Evolutionary conservation across 2,113 vertebrate genomes (phyloP).

Genomic region (Uria aalge): DNA sequence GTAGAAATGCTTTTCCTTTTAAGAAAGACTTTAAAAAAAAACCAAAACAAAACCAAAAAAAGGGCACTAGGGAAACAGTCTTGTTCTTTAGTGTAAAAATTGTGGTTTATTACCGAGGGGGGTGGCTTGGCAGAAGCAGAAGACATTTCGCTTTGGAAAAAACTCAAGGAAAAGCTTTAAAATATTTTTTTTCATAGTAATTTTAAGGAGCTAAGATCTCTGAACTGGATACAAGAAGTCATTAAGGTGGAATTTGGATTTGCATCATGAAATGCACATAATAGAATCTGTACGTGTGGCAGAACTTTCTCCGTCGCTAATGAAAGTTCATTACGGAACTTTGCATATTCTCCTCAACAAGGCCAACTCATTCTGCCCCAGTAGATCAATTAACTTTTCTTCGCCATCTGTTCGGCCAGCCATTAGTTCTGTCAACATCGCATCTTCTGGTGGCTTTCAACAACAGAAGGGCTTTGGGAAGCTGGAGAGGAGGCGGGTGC

Average conservation of each 20-base stretch:
- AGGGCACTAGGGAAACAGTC: neutral
- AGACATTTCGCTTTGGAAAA: neutral
- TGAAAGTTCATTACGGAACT: constrained; percentile 33
- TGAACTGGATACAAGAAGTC: neutral
- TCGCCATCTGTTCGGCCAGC: constrained; percentile 63
- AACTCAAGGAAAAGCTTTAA: neutral
- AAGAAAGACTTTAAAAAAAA: neutral
- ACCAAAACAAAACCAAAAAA: neutral
- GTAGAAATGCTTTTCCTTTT: neutral
- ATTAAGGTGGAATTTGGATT: neutral
- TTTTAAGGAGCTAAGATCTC: neutral
- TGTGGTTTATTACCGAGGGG: neutral
- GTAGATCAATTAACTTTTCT: constrained; percentile 68
- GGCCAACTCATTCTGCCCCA: constrained; percentile 54
- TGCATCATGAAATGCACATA: neutral
- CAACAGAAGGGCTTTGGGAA: neutral
- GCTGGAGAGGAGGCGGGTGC: neutral
- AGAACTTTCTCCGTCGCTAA: neutral
- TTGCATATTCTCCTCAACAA: constrained; percentile 52
- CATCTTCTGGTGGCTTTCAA: neutral
- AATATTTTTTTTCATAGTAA: neutral
- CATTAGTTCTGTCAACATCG: neutral
- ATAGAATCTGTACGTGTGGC: neutral
- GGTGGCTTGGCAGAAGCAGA: neutral
- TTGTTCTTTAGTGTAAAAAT: neutral